Base-by-base conservation (phyloP, 2,888 invertebrate genomes). In the Euzophera pinguis region DNA sequence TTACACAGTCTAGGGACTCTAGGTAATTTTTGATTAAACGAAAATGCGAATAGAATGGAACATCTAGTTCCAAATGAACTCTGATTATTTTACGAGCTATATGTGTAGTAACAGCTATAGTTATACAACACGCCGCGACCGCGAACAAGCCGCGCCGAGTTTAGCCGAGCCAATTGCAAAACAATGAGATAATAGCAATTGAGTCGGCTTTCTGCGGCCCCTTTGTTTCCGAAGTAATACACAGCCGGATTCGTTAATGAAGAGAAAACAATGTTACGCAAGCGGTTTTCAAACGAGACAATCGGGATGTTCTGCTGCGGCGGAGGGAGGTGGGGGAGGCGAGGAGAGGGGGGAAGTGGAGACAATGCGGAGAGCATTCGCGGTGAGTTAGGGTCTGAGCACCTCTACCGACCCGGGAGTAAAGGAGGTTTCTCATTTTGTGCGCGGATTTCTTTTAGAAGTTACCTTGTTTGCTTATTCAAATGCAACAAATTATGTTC, bases 211-310 rank as follows among this genome's bases (percentile, higher is more conserved):
- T 42, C 37, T 9, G 41, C 43, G 43, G 42, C 51, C 35, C 51
- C 43, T 35, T 51, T 42, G 50, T 50, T 42, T 50, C 51, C 17
- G 22, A 35, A 35, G 43, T 43, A 43, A 51, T 35, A 43, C 32
- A 42, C 41, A 35, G 17, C 12, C 35, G 35, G 43, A 51, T 51
- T 51, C 34, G 42, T 43, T 51, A 51, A 51, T 51, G 42, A 43
- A 51, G 51, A 51, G 51, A 51, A 51, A 51, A 43, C 51, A 43
- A 51, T 43, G 43, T 51, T 51, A 43, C 41, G 50, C 43, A 13
- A 51, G 34, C 42, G 43, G 42, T 35, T 41, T 50, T 32, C 38
- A 39, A 39, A 32, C 27, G 49, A 50, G 39, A 50, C 49, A 50
- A 50, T 50, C 49, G 49, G 38, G 29, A 38, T 27, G 37, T 39